Evolutionary conservation across 2,113 vertebrate genomes (phyloP).

Genomic region (Callospermophilus lateralis): DNA sequence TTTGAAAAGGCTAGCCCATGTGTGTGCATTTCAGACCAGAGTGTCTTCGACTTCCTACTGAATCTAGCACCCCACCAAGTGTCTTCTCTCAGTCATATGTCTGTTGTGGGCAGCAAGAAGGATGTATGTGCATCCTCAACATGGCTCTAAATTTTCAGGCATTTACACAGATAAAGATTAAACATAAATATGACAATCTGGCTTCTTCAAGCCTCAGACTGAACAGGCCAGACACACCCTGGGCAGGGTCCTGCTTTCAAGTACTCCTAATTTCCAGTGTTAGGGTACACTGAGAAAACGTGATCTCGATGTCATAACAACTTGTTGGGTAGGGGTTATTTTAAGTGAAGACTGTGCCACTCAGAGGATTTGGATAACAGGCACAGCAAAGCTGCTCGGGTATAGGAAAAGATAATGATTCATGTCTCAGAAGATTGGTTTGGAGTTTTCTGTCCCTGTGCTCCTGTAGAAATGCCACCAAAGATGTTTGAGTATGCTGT

Average conservation of each 20-base stretch:
- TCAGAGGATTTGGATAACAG: not conserved
- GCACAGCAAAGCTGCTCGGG: not conserved
- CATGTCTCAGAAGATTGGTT: not conserved
- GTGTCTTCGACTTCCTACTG: not conserved
- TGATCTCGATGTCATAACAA: not conserved
- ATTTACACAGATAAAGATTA: not conserved
- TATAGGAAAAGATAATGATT: not conserved
- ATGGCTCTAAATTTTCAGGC: not conserved
- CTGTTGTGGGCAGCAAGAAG: not conserved
- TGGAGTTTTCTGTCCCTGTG: not conserved
- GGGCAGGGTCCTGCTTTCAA: not conserved
- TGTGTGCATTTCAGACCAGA: not conserved
- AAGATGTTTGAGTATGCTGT: not conserved
- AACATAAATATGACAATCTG: not conserved
- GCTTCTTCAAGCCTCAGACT: not conserved
- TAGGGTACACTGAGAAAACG: not conserved
- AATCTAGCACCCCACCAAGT: not conserved
- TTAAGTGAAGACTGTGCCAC: not conserved
- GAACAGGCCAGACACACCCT: not conserved
- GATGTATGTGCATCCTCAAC: not conserved
- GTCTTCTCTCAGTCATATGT: not conserved
- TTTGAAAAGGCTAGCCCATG: not conserved
- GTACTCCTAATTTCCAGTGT: not conserved
- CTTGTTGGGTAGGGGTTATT: not conserved
- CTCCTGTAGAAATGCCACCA: not conserved